Conservation (phyloP, 2,797 vertebrate genomes). For the Glossophaga mutica region DNA sequence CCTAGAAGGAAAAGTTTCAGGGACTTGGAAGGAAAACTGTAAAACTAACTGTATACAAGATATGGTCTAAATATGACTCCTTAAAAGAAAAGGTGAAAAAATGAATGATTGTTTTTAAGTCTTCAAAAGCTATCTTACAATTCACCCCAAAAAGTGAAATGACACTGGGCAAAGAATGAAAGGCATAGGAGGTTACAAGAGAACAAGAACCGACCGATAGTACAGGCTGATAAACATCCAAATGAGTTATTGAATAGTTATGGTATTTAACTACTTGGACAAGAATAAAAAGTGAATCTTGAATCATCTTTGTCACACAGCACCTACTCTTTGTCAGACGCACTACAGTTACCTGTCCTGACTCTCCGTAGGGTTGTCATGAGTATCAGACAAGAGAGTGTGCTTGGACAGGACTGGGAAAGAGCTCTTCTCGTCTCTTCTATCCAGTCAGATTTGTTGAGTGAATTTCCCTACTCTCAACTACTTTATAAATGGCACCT, state of each 20-base stretch:
- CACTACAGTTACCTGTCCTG: not conserved
- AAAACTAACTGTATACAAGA: not conserved
- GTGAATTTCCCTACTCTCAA: not conserved
- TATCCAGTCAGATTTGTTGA: not conserved
- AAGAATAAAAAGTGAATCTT: not conserved
- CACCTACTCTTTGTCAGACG: not conserved
- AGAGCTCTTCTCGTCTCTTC: not conserved
- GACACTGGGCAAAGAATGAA: not conserved
- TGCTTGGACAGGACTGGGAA: not conserved
- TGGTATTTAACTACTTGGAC: slow-evolving; percentile 12
- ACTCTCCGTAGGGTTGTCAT: not conserved
- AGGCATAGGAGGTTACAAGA: not conserved
- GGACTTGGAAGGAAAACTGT: not conserved
- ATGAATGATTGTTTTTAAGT: not conserved
- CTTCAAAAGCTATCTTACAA: not conserved
- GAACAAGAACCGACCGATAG: not conserved
- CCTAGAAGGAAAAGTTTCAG: not conserved
- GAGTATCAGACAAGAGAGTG: not conserved
- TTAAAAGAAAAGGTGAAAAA: not conserved
- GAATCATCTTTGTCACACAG: not conserved
- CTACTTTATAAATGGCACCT: not conserved
- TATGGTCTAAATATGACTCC: not conserved
- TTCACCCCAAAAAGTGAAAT: not conserved
- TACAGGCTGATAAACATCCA: not conserved
- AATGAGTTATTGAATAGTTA: not conserved